Evolutionary conservation across 2,113 vertebrate genomes (phyloP).

Genomic region (Otis tarda): DNA sequence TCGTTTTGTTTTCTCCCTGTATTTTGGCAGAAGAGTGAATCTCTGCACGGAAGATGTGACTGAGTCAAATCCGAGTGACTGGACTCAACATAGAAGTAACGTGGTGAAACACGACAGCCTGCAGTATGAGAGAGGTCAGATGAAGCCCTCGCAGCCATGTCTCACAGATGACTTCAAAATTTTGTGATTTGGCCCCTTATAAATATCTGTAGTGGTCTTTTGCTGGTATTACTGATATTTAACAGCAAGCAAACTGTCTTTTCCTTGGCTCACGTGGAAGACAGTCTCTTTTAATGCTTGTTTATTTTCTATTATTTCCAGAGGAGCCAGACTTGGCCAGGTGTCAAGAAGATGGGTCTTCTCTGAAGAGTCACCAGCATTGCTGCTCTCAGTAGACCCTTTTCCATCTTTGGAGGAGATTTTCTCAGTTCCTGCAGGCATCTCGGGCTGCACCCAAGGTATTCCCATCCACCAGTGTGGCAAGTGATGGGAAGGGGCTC

Average conservation of each 20-base stretch:
- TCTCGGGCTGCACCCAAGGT: background rate
- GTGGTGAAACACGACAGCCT: rapidly evolving
- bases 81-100: background rate
- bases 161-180: background rate
- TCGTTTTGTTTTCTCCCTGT: background rate
- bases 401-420: background rate
- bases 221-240: rapidly evolving
- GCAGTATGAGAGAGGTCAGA: background rate
- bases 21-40: background rate
- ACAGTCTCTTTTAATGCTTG: background rate
- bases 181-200: background rate
- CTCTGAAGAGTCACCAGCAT: background rate
- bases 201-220: background rate
- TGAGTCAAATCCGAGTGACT: background rate
- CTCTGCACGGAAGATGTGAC: background rate
- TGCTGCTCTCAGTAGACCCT: background rate
- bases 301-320: background rate
- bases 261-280: background rate
- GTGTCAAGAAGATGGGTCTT: background rate
- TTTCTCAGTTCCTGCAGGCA: background rate
- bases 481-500: background rate
- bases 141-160: rapidly evolving
- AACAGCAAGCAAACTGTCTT: background rate
- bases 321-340: background rate
- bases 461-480: background rate